Conservation (phyloP, 1,140 invertebrate genomes). For the Rhyzopertha dominica region DNA sequence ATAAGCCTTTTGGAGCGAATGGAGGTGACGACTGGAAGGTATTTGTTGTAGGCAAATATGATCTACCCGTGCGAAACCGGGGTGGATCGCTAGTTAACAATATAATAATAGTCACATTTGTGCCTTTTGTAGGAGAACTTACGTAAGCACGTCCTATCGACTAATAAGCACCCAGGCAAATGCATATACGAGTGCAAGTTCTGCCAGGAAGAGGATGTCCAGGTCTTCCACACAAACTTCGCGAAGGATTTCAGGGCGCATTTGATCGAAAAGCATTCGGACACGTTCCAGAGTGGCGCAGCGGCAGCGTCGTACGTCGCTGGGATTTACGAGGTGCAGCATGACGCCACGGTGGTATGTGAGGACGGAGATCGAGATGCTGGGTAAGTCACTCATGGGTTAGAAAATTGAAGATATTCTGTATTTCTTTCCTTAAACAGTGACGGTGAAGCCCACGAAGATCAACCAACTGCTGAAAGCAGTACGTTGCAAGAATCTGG, state of each 20-base stretch:
- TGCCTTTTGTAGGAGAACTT: slow-evolving; percentile 68
- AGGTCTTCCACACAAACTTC: slow-evolving; percentile 57
- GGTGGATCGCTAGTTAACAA: too few relatives aligned
- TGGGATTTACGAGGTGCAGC: slow-evolving; percentile 45
- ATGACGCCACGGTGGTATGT: slow-evolving; percentile 37
- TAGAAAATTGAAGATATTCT: too few relatives aligned
- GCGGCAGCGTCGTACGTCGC: slow-evolving; percentile 48
- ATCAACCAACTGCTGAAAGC: too few relatives aligned
- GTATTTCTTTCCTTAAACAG: too few relatives aligned
- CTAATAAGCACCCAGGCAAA: slow-evolving; percentile 69
- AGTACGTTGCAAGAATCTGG: too few relatives aligned
- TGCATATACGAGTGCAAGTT: slow-evolving; percentile 70
- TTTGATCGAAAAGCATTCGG: slow-evolving; percentile 53
- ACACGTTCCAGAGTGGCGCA: slow-evolving; percentile 47
- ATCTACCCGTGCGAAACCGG: too few relatives aligned
- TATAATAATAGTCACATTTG: slow-evolving; percentile 33
- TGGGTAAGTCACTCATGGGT: too few relatives aligned
- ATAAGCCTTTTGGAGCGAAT: too few relatives aligned
- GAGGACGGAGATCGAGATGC: background rate
- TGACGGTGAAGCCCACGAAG: too few relatives aligned
- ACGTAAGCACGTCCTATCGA: slow-evolving; percentile 78
- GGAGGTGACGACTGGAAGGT: too few relatives aligned
- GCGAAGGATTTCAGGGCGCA: slow-evolving; percentile 64
- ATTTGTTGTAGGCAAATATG: too few relatives aligned
- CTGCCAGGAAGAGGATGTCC: slow-evolving; percentile 45